Base-by-base conservation (phyloP, 2,888 invertebrate species). In the Habroteleia sp. region DNA sequence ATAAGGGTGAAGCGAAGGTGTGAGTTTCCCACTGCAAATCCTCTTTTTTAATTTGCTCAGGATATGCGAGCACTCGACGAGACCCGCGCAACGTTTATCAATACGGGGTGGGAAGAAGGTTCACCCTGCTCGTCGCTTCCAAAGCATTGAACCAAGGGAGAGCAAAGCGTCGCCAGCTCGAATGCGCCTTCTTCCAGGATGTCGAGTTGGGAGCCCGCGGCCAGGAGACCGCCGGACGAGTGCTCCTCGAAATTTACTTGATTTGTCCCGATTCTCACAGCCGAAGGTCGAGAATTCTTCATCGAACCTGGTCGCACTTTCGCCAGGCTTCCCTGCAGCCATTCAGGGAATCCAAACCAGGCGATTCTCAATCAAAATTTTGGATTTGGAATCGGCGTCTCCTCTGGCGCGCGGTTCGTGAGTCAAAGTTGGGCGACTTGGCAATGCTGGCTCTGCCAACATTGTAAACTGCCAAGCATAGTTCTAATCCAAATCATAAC, bases 241-340 rank as follows among this genome's bases (percentile, higher is more conserved):
- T 5, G 5, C 8, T 0, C 1, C 5, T 16, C 11, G 3, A 10
- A 39, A 25, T 13, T 7, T 4, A 25, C 8, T 29, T 13, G 6
- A n/a, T 33, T 0, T 8, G 11, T 35, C 4, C 20, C 2, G 20
- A 14, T 48, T 1, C 3, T 65, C 48, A 3, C 27, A 52, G 14
- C 23, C 54, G 11, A 71, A 62, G 35, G 13, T 3, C 46, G 79
- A 80, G 83, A 84, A 83, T 84, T 52, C 83, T 87, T 88, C 85
- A 87, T 86, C 8, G 42, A 5, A 78, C 90, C 89, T 87, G 87
- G 85, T 84, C 85, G 89, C 82, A 52, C 74, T 52, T 48, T 65
- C 80, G 88, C 86, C 74, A 84, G 89, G 91, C 89, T 91, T 90
- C 89, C 88, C 91, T 91, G 91, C 92, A 92, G 92, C 92, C 92